Conservation (phyloP, 2,113 vertebrate species). For the Alectura lathami region DNA sequence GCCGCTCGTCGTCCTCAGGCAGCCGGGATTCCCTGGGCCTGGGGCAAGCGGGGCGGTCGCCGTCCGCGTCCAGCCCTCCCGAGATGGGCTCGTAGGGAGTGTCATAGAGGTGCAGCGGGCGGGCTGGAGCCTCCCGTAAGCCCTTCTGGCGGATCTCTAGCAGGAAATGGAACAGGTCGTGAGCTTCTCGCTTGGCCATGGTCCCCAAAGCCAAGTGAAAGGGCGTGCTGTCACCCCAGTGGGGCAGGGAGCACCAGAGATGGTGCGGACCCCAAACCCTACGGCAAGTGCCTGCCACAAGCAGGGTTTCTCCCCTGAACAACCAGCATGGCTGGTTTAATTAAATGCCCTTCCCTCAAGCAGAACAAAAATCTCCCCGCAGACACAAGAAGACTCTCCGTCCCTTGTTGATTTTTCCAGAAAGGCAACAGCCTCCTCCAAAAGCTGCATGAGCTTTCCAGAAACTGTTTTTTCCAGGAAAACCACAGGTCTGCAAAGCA, state of each 20-base stretch:
- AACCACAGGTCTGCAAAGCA: not conserved
- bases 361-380: not conserved
- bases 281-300: not conserved
- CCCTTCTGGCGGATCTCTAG: slow-evolving; percentile 80
- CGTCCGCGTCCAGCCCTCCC: slow-evolving; percentile 78
- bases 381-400: not conserved
- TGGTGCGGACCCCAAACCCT: not conserved
- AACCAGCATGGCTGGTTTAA: not conserved
- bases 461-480: not conserved
- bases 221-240: rapidly evolving
- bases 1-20: slow-evolving; percentile 93
- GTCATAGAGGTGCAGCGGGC: slow-evolving; percentile 87
- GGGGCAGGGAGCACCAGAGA: not conserved
- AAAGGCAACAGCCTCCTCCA: not conserved
- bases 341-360: not conserved
- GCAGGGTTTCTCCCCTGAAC: not conserved
- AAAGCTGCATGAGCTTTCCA: not conserved
- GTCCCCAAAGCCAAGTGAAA: not conserved
- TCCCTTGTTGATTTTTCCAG: not conserved
- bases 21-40: slow-evolving; percentile 88
- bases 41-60: slow-evolving; percentile 66
- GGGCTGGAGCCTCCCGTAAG: slow-evolving; percentile 70
- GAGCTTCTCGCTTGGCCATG: rapidly evolving
- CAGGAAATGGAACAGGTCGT: not conserved
- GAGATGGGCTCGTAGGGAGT: slow-evolving; percentile 89